These are phyloP conservation scores for Antheraea mylitta DNA, from an alignment of 1,140 invertebrate genomes.

Conservation along the genomic window DNA sequence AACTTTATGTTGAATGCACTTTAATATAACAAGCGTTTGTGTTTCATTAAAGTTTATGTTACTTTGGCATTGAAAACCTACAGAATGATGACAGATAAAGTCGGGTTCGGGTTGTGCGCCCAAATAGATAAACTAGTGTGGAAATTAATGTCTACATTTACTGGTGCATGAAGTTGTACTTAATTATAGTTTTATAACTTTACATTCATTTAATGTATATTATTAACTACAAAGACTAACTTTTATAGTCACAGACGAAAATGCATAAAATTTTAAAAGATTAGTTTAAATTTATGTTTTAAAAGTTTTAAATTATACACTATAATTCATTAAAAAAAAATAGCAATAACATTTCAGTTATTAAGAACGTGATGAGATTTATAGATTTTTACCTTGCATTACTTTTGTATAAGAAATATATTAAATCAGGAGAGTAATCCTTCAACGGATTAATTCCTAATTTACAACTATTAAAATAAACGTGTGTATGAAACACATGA, in stretches of 20 bases:
- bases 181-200: slow-evolving; percentile 75
- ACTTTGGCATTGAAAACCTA: not conserved
- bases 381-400: no score
- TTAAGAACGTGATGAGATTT: no score
- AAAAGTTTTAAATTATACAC: not conserved
- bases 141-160: slow-evolving; percentile 79
- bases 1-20: slow-evolving; percentile 36
- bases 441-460: no score
- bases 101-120: slow-evolving; percentile 71
- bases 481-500: no score
- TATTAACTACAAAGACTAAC: slow-evolving; percentile 67
- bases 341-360: no score
- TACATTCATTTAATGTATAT: slow-evolving; percentile 69
- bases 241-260: slow-evolving; percentile 72
- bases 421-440: no score
- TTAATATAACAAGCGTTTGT: slow-evolving; percentile 29
- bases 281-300: slow-evolving; percentile 22
- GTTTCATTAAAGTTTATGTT: slow-evolving; percentile 18
- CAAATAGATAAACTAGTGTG: slow-evolving; percentile 78
- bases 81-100: slow-evolving; percentile 77
- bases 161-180: slow-evolving; percentile 76
- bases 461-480: no score
- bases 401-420: no score
- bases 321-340: no score
- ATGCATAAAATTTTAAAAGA: slow-evolving; percentile 63